Conservation (phyloP, 2,888 invertebrate species). For the Barypeithes pellucidus region DNA sequence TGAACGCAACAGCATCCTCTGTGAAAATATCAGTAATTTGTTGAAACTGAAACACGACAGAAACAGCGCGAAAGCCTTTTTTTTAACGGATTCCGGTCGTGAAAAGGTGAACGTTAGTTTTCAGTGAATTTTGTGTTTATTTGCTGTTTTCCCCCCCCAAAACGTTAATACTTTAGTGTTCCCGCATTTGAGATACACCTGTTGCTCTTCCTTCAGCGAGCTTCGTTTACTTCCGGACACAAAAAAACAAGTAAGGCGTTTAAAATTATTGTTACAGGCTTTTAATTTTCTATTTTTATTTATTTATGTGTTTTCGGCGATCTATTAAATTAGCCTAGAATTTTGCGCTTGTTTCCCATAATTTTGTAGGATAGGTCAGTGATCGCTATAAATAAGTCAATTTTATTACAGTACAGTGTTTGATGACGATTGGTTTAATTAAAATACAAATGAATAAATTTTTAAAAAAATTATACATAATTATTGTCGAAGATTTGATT, state of each 20-base stretch:
- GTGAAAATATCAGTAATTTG: constrained; percentile 35
- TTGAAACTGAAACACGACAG: constrained; percentile 9
- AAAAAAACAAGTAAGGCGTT: constrained; percentile 37
- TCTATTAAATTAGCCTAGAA: not conserved
- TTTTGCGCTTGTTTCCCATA: not conserved
- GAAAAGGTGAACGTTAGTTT: constrained; percentile 25
- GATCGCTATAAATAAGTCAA: constrained; percentile 33
- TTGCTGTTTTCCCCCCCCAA: not conserved
- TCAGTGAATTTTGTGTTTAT: constrained; percentile 33
- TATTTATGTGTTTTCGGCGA: not conserved
- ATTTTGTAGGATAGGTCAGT: constrained; percentile 38
- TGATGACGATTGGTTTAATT: not conserved
- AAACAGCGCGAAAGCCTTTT: constrained; percentile 28
- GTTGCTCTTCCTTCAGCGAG: constrained; percentile 25
- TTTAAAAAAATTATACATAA: no score
- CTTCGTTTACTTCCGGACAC: constrained; percentile 35
- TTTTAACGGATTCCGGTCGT: not conserved
- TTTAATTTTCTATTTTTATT: not conserved
- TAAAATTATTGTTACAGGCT: not conserved
- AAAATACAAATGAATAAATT: not conserved
- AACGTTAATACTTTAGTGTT: constrained; percentile 2
- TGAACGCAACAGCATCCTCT: constrained; percentile 51
- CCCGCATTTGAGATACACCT: constrained; percentile 33
- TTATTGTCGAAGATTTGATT: no score
- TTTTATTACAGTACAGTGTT: not conserved